Conservation (phyloP, 2,113 vertebrate species). For the Hemiprocne comata region DNA sequence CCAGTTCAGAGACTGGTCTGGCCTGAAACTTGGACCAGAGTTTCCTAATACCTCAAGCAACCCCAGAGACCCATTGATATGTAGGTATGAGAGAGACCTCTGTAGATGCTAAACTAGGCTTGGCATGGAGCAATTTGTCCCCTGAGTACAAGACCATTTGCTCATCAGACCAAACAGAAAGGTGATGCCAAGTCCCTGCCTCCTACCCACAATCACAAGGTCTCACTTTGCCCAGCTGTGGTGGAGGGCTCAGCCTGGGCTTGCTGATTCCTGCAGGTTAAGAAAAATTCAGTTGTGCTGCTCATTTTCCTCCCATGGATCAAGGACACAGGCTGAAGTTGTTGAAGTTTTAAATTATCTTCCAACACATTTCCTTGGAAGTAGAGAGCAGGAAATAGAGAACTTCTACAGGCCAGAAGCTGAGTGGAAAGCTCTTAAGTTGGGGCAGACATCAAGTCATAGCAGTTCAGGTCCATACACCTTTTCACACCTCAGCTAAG, state of each 20-base stretch:
- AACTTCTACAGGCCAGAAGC: neutral
- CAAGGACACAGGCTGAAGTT: neutral
- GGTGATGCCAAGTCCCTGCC: neutral
- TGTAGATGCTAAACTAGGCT: neutral
- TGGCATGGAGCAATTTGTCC: neutral
- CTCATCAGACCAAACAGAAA: neutral
- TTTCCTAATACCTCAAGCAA: neutral
- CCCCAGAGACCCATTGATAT: accelerated
- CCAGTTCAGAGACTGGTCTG: neutral
- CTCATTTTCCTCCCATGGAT: neutral
- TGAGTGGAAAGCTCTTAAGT: neutral
- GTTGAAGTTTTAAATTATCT: neutral
- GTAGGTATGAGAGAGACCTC: neutral
- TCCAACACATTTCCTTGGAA: neutral
- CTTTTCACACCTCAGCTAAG: neutral
- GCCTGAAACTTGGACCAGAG: neutral
- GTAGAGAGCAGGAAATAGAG: neutral
- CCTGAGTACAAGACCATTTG: neutral
- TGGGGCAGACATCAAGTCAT: neutral
- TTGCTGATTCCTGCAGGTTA: neutral
- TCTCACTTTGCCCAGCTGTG: neutral
- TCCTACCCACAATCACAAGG: neutral
- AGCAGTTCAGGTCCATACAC: neutral
- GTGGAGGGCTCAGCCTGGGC: neutral
- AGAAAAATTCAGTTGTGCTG: neutral